Percentiles rank a stretch among this genome's conserved stretches.
These are phyloP conservation scores for Euplexia lucipara DNA, from an alignment of 2,888 invertebrate species.

Conservation along the genomic window DNA sequence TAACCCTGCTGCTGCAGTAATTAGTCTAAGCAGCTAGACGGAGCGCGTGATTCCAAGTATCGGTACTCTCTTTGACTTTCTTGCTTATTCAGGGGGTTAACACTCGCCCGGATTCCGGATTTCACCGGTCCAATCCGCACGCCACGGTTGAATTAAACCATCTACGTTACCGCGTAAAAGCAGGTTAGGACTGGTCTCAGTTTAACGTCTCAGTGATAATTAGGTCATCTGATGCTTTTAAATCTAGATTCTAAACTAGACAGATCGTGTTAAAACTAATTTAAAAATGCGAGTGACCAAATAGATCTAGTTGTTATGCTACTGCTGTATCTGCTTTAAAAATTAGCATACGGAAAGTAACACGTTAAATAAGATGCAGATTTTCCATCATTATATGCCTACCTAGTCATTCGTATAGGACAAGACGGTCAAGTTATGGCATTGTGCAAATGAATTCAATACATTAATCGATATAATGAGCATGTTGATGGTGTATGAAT, in stretches of 20 bases:
- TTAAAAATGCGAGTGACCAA: conserved; percentile 40
- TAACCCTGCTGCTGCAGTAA: conserved; percentile 84
- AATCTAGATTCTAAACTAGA: conserved; percentile 24
- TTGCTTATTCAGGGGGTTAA: conserved; percentile 72
- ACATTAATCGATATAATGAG: too few relatives aligned
- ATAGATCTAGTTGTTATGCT: conserved; percentile 67
- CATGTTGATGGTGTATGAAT: too few relatives aligned
- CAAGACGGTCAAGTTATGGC: too few relatives aligned
- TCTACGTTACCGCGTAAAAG: conserved; percentile 39
- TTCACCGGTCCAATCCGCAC: conserved; percentile 49
- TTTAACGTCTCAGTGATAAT: conserved; percentile 41
- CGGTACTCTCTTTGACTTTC: conserved; percentile 73
- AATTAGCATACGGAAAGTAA: too few relatives aligned
- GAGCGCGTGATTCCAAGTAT: conserved; percentile 74
- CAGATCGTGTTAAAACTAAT: conserved; percentile 46
- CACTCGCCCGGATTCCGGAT: conserved; percentile 67
- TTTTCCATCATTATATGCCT: too few relatives aligned
- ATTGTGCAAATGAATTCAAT: too few relatives aligned
- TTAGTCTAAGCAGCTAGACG: conserved; percentile 84
- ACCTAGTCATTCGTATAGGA: too few relatives aligned
- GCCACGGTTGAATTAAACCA: conserved; percentile 46
- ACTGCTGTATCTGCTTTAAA: too few relatives aligned
- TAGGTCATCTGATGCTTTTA: conserved; percentile 36
- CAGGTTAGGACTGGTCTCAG: conserved; percentile 24
- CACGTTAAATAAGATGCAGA: too few relatives aligned